A percentile compares a stretch with the other conserved stretches of the same genome.
Evolutionary conservation across 2,888 invertebrate species (phyloP).

Genomic region (Epinotia demarniana): DNA sequence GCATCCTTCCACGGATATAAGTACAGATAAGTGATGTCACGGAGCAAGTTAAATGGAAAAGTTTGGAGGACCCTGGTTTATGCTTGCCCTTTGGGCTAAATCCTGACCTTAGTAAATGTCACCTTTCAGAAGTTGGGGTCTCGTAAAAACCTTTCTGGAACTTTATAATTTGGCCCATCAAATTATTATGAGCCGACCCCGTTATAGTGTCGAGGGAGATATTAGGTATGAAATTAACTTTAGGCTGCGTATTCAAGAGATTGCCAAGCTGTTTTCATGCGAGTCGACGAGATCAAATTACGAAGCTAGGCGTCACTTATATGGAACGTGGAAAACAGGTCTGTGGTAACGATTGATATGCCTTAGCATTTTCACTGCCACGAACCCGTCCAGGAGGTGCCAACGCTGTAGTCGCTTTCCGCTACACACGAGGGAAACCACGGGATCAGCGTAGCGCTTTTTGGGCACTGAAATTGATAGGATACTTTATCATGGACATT

Average conservation of each 20-base stretch:
- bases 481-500: too few species aligned
- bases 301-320: too few species aligned
- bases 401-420: too few species aligned
- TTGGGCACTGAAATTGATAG: too few species aligned
- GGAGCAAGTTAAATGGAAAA: conserved; percentile 78
- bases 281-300: too few species aligned
- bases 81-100: conserved; percentile 66
- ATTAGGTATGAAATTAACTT: conserved; percentile 10
- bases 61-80: conserved; percentile 68
- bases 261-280: neutral
- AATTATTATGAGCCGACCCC: conserved; percentile 37
- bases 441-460: too few species aligned
- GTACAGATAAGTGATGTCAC: conserved; percentile 67
- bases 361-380: too few species aligned
- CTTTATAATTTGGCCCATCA: conserved; percentile 38
- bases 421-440: too few species aligned
- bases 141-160: conserved; percentile 50
- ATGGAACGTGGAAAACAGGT: too few species aligned
- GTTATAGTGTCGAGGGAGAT: conserved; percentile 15
- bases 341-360: too few species aligned
- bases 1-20: conserved; percentile 36
- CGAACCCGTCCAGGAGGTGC: too few species aligned
- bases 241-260: neutral
- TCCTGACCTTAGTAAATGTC: conserved; percentile 62
- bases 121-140: conserved; percentile 59